Evolutionary conservation across 2,888 invertebrate species (phyloP), one percentile per base, ranked within the genome.

Genomic region (Ophion ventricosus): DNA sequence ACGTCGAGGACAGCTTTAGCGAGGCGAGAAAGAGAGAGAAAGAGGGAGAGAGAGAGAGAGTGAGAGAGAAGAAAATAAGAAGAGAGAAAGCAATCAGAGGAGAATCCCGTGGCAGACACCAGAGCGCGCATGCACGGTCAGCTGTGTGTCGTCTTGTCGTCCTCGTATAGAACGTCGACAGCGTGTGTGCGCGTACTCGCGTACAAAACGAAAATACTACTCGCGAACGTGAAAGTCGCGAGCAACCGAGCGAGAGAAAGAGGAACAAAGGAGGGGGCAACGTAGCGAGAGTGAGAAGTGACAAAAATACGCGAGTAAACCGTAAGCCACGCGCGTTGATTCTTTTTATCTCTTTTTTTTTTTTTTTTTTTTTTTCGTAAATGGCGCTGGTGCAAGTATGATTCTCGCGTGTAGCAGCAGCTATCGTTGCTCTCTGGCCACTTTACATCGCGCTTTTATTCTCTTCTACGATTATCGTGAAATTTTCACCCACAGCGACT

Each of bases 361-460:
- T 35, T 35, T 82, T 72, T 69, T 83, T 69, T 63, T 82, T 40
- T 76, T 76, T 80, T 85, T 83, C 79, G 89, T 89, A 90, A 92
- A 92, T 92, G 91, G 92, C 92, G 91, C 90, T 90, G 88, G 82
- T 87, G 88, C 87, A 87, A 88, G 87, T 87, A 90, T 89, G 91
- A 90, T 88, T 87, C 54, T 56, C 87, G 89, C 87, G 87, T 87
- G 87, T 82, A 29, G 25, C 26, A 73, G 77, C 85, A 87, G 88
- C 88, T 66, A 72, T 76, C 61, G 86, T 88, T 89, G 87, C 87
- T 87, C 87, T 88, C 90, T 87, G 89, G 87, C 87, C 88, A 89
- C 88, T 89, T 89, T 89, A 88, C 87, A 86, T 87, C 87, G 88
- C 87, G 85, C 88, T 88, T 20, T 40, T 11, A n/a, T 14, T 61